These are phyloP conservation scores for Uropsilus gracilis DNA, from an alignment of 2,113 vertebrate genomes.

Conservation along the genomic window DNA sequence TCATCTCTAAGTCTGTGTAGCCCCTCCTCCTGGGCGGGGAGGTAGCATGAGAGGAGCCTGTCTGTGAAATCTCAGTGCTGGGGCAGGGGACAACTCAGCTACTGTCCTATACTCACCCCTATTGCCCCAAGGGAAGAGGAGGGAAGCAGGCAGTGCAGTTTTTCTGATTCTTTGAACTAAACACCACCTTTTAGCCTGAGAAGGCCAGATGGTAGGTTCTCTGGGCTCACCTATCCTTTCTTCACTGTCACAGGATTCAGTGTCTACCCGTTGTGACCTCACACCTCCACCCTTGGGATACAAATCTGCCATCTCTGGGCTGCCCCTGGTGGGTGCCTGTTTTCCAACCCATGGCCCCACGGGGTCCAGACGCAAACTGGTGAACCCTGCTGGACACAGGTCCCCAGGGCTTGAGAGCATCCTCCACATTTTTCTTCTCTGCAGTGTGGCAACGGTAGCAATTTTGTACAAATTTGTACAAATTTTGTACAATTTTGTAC, in stretches of 20 bases:
- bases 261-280: background rate
- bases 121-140: background rate
- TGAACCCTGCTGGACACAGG: background rate
- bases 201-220: background rate
- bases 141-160: background rate
- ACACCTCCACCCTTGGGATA: background rate
- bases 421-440: accelerated
- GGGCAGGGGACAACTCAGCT: background rate
- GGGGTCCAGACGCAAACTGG: background rate
- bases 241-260: background rate
- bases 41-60: background rate
- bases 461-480: background rate
- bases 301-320: constrained; percentile 6
- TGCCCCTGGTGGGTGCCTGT: background rate
- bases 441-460: background rate
- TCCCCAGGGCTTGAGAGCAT: background rate
- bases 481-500: background rate
- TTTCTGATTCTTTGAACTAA: background rate
- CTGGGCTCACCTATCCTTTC: background rate
- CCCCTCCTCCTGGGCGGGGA: no score
- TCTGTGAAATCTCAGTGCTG: background rate
- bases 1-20: background rate
- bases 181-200: background rate
- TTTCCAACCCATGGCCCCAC: background rate
- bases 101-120: background rate